Base-by-base conservation (phyloP, 2,888 invertebrate species). In the Agriopis leucophaearia region DNA sequence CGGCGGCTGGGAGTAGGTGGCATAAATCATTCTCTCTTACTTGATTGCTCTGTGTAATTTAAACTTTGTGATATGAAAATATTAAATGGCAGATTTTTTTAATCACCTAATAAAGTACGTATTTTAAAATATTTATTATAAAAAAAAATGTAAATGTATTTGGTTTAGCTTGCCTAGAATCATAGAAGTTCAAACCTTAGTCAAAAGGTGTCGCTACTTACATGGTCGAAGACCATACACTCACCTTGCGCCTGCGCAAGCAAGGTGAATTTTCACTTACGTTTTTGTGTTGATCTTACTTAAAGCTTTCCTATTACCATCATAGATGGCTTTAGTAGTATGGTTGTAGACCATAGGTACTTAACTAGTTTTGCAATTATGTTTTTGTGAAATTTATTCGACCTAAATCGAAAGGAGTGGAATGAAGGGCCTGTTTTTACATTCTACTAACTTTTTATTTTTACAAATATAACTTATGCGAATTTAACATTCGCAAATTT, bases 161-260 rank as follows among this genome's bases (percentile, higher is more conserved):
- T 27, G 5, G 4, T 27, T 27, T 2, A 27, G 4, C 27, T 27
- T 27, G 27, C 27, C 27, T 27, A 27, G 27, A 27, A 27, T 27
- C 27, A 27, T 54, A 54, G 15, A 38, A 60, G 66, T 74, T 70
- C 63, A 45, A 9, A 47, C 15, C 4, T 7, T 8, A 40, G 3
- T n/a, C 8, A 7, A 47, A 54, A 89, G 89, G 84, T 82, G 88
- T 75, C 85, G 70, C 59, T 72, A 64, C 16, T 56, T 9, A 69
- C 63, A 82, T 84, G 83, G 78, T 81, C 82, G 71, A 35, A 42
- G 82, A 79, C 85, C 84, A 78, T 77, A 65, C 3, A 15, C 1
- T 35, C 18, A 40, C 35, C 27, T 8, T n/a, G n/a, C 38, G 54
- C 61, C 48, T 67, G 66, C 70, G 66, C 70, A 64, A 15, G 64